Percentiles rank a stretch among this genome's conserved stretches.
Conservation (phyloP, 2,113 vertebrate species). For the Solenodon paradoxus region DNA sequence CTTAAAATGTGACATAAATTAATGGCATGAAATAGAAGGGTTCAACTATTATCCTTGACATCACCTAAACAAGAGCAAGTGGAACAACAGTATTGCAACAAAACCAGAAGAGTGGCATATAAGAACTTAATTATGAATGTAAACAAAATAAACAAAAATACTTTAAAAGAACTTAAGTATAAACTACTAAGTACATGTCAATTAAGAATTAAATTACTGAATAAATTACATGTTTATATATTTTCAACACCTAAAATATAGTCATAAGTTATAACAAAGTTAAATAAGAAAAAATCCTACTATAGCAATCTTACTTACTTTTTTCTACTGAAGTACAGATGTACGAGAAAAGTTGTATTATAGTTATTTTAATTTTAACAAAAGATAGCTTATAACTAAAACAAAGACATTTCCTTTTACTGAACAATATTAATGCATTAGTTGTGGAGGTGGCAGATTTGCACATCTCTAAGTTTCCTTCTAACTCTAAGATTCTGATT, state of each 20-base stretch:
- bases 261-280: neutral
- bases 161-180: too few species aligned
- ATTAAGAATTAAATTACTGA: neutral
- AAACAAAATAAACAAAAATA: too few species aligned
- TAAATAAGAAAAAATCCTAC: conserved; percentile 1
- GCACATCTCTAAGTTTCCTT: neutral
- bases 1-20: neutral
- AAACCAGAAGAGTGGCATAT: neutral
- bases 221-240: neutral
- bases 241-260: conserved; percentile 17
- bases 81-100: neutral
- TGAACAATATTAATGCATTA: neutral
- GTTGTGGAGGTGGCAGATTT: neutral
- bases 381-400: neutral
- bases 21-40: neutral
- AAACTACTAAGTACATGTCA: neutral
- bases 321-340: neutral
- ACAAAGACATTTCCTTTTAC: neutral
- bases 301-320: neutral
- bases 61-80: neutral
- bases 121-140: neutral
- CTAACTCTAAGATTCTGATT: neutral
- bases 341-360: neutral
- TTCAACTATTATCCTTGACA: conserved; percentile 4
- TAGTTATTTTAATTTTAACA: neutral